A percentile compares a stretch with the other conserved stretches of the same genome.
Conservation (phyloP, 92 coral and sea anemone species). For the Porites rus region DNA sequence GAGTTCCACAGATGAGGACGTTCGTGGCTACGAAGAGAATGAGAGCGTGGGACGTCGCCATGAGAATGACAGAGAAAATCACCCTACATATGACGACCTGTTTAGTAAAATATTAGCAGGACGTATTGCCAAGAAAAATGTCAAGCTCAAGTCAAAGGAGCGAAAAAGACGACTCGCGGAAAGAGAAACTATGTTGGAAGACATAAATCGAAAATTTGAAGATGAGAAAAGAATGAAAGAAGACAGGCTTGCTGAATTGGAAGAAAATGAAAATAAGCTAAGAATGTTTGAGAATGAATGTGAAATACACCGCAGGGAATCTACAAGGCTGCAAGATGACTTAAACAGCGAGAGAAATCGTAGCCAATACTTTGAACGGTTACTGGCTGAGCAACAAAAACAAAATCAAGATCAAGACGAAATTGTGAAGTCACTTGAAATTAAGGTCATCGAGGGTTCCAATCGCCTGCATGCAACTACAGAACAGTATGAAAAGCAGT, state of each 20-base stretch:
- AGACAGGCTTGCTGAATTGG: constrained; percentile 20
- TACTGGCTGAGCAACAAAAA: constrained; percentile 61
- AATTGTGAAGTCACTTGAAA: constrained; percentile 53
- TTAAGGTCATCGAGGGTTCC: constrained; percentile 50
- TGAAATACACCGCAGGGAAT: not conserved
- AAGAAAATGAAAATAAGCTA: constrained; percentile 15
- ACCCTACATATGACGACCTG: constrained; percentile 22
- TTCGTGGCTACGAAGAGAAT: not conserved
- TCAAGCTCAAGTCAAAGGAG: constrained; percentile 34
- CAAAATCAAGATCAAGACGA: constrained; percentile 69
- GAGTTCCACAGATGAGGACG: constrained; percentile 45
- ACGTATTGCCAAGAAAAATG: constrained; percentile 16
- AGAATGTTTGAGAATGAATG: not conserved
- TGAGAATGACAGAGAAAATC: not conserved
- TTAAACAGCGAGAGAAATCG: constrained; percentile 49
- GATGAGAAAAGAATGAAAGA: constrained; percentile 34
- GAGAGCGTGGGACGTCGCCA: not conserved
- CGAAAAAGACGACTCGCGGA: constrained; percentile 40
- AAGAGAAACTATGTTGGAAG: constrained; percentile 20
- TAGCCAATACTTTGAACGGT: constrained; percentile 26
- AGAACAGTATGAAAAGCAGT: constrained; percentile 41
- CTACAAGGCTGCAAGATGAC: constrained; percentile 44
- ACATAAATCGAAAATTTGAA: constrained; percentile 3
- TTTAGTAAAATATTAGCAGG: constrained; percentile 30
- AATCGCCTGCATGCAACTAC: constrained; percentile 59